Evolutionary conservation across 1,140 invertebrate genomes (phyloP), one percentile per base, ranked within the genome.

Genomic region (Steinernema feltiae): DNA sequence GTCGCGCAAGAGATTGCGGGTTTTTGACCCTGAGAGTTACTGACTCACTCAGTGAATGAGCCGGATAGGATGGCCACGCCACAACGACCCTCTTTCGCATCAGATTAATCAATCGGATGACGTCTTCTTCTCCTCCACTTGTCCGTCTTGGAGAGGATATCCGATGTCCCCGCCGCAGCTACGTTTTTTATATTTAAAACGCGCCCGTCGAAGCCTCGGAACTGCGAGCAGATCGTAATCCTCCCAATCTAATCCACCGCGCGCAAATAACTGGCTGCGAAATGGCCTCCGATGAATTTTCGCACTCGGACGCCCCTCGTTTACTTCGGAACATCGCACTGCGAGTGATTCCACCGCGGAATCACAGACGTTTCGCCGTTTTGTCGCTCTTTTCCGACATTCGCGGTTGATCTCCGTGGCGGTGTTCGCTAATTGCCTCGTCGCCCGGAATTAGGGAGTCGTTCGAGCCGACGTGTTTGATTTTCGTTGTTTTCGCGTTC

Each of bases 241-340:
- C 41, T n/a, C 41, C n/a, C n/a, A n/a, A n/a, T 46, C n/a, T 46
- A 46, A 63, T 63, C 53, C 12, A 27, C 12, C 53, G 53, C 53
- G 53, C 12, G 53, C 53, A 63, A 63, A 63, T 63, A 63, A 63
- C 53, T 63, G 53, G 53, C 53, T 63, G 53, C 24, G 53, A 63
- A 63, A 63, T 63, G 53, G 53, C 53, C 53, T 63, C 53, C 24
- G 12, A 63, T 63, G 53, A 63, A 63, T 17, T 63, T 63, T 63
- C n/a, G n/a, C n/a, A n/a, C n/a, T n/a, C n/a, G n/a, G n/a, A n/a
- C n/a, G n/a, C n/a, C n/a, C n/a, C n/a, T n/a, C n/a, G n/a, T n/a
- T n/a, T n/a, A n/a, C n/a, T n/a, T n/a, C n/a, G n/a, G n/a, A n/a
- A n/a, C n/a, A n/a, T n/a, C n/a, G n/a, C n/a, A n/a, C n/a, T 27